These are phyloP conservation scores for Lophotriccus pileatus DNA, from an alignment of 2,797 vertebrate species.

Conservation along the genomic window DNA sequence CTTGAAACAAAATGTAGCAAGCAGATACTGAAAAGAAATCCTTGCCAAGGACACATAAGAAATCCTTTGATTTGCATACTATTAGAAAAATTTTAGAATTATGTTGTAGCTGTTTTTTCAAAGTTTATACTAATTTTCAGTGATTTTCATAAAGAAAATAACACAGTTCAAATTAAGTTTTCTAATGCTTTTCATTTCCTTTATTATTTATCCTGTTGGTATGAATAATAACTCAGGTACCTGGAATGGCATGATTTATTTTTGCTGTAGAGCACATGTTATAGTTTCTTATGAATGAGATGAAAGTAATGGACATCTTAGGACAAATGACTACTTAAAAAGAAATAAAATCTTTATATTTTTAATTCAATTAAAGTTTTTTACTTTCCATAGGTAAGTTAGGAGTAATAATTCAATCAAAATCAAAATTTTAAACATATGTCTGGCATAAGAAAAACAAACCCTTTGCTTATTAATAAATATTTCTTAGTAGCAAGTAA, in stretches of 20 bases:
- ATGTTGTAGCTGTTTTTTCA: not conserved
- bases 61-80: not conserved
- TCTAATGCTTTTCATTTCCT: not conserved
- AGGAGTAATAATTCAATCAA: not conserved
- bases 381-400: not conserved
- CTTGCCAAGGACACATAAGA: not conserved
- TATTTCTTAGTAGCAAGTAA: not conserved
- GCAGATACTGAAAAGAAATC: not conserved
- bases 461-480: not conserved
- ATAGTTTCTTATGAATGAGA: not conserved
- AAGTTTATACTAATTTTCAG: not conserved
- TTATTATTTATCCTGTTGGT: not conserved
- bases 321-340: not conserved
- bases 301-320: not conserved
- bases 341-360: not conserved
- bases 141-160: not conserved
- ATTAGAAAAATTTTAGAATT: not conserved
- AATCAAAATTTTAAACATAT: not conserved
- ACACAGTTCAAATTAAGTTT: not conserved
- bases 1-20: not conserved
- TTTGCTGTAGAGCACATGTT: not conserved
- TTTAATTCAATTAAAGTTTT: not conserved
- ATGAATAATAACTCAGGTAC: not conserved
- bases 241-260: not conserved
- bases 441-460: not conserved